phyloP scores from a whole-genome alignment of 2,797 vertebrate genomes.

The Oreochromis grahami region DNA sequence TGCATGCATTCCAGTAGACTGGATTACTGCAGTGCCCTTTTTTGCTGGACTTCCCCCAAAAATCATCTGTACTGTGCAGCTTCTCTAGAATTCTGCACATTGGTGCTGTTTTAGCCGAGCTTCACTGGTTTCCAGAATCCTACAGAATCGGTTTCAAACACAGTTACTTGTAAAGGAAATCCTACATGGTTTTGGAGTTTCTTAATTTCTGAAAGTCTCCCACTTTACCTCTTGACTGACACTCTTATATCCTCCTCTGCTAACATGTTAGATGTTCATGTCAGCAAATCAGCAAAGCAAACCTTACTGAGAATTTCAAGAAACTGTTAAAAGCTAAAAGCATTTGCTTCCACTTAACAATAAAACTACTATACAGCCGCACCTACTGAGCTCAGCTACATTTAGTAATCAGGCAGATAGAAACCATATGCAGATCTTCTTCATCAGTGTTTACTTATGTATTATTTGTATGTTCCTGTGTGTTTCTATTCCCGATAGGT shows the following conservation, averaged over 20 bases:
- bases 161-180: no score
- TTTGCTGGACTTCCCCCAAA: not conserved
- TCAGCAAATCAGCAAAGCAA: not conserved
- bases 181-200: no score
- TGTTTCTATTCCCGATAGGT: not conserved
- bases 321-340: not conserved
- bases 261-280: not conserved
- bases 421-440: not conserved
- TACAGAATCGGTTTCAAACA: no score
- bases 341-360: not conserved
- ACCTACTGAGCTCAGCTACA: not conserved
- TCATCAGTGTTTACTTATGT: rapidly evolving
- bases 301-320: not conserved
- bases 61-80: not conserved
- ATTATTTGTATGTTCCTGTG: not conserved
- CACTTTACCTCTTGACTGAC: no score
- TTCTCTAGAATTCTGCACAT: not conserved
- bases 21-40: not conserved
- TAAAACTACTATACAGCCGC: rapidly evolving
- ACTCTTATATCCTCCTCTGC: no score
- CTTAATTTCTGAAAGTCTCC: no score
- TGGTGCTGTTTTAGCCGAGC: no score
- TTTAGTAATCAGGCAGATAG: rapidly evolving
- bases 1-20: rapidly evolving
- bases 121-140: no score